Percentiles rank a stretch among this genome's conserved stretches.
Evolutionary conservation across 2,797 vertebrate species (phyloP).

Genomic region (Aulostomus chinensis): DNA sequence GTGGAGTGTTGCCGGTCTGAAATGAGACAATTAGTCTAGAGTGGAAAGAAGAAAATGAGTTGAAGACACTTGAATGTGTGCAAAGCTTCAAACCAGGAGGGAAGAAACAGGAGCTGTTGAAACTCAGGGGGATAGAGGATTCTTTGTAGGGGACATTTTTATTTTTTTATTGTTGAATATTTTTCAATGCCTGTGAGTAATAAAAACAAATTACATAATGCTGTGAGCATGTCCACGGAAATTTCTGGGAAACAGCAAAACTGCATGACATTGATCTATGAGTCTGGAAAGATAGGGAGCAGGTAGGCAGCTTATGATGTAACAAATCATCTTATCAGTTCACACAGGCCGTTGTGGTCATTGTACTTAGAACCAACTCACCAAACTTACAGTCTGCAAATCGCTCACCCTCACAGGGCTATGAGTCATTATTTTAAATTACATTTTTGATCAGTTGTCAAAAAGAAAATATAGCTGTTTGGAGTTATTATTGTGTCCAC

Average conservation of each 20-base stretch:
- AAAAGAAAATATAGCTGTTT: not conserved
- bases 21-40: conserved; percentile 13
- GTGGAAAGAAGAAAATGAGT: not conserved
- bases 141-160: conserved; percentile 4
- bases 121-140: conserved; percentile 11
- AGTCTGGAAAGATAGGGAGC: conserved; percentile 18
- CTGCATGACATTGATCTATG: conserved; percentile 39
- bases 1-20: conserved; percentile 3
- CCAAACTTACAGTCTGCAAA: conserved; percentile 3
- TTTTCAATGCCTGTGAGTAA: conserved; percentile 25
- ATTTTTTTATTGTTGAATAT: conserved; percentile 28
- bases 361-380: not conserved
- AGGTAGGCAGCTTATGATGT: conserved; percentile 43
- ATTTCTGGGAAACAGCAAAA: conserved; percentile 23
- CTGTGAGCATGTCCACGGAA: conserved; percentile 26
- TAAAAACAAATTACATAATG: conserved; percentile 44
- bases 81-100: not conserved
- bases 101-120: conserved; percentile 8
- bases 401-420: conserved; percentile 8
- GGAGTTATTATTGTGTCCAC: no score
- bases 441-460: conserved; percentile 1
- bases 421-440: not conserved
- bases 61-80: not conserved
- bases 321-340: conserved; percentile 28
- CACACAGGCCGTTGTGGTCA: conserved; percentile 31